Evolutionary conservation across 2,113 vertebrate species (phyloP), one percentile per base, ranked within the genome.

Genomic region (Pelvicachromis taeniatus): DNA sequence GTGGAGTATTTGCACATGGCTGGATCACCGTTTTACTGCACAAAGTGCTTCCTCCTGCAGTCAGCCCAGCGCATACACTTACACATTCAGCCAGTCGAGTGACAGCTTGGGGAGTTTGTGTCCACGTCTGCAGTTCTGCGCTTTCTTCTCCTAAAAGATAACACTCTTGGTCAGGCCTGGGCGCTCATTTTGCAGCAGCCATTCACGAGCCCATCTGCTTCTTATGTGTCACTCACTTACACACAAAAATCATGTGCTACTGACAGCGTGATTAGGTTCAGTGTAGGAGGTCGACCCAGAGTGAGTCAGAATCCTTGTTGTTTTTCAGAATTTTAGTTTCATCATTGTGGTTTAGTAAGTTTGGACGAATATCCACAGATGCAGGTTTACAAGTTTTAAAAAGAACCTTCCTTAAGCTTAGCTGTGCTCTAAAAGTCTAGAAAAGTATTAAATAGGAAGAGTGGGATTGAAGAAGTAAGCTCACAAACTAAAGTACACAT

Each of bases 111-210:
- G 19, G 29, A 78, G 83, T 77, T 53, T 82, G 75, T 87, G 87
- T 91, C 80, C 81, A 88, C 56, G 80, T 90, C 84, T 90, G 75
- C 75, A 86, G n/a, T 70, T 81, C 59, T 38, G 12, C 50, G 78
- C 45, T 59, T 38, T 82, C 55, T 79, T 56, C 83, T 85, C 42
- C 80, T 77, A 42, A 82, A 79, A 84, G 84, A 87, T 86, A 88
- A 89, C 83, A 23, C 29, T 53, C 45, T 38, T 50, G 81, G 78
- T 78, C 70, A 83, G 86, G 53, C 29, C 84, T 54, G 58, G 19
- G 2, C 21, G 40, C 70, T 82, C 78, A 77, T 73, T 82, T 54
- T 65, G 56, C 55, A 17, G 68, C 55, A 52, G 53, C 83, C 80
- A 31, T 35, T 81, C 90, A 65, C 61, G 26, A 59, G 29, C 33